Evolutionary conservation across 2,888 invertebrate genomes (phyloP).

Genomic region (Tipula lateralis): DNA sequence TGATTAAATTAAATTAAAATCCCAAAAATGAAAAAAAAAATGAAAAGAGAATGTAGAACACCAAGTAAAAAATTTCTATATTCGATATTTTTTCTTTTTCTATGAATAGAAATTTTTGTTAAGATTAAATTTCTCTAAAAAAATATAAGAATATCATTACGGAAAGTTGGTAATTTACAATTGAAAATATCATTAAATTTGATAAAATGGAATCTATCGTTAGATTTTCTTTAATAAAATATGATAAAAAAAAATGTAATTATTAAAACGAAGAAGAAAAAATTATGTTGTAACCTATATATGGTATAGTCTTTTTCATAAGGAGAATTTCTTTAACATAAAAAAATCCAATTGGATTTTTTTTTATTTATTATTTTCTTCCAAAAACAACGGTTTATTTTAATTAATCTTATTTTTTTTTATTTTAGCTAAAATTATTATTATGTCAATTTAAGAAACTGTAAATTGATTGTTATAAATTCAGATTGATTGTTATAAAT

Average conservation of each 20-base stretch:
- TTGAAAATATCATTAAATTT: neutral
- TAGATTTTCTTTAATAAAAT: neutral
- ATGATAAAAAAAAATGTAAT: neutral
- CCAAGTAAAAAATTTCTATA: slow-evolving; percentile 1
- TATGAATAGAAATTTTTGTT: slow-evolving; percentile 25
- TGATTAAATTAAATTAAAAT: neutral
- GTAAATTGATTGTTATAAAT: neutral
- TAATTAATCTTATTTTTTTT: neutral
- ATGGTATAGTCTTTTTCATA: slow-evolving; percentile 32
- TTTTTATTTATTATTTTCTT: neutral
- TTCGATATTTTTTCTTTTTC: slow-evolving; percentile 21
- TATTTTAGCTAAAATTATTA: neutral
- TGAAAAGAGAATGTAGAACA: slow-evolving; percentile 15
- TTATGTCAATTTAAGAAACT: slow-evolving; percentile 29
- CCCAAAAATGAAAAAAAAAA: neutral
- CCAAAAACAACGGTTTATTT: slow-evolving; percentile 28
- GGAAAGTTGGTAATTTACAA: neutral
- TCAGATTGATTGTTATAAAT: neutral
- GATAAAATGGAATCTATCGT: neutral
- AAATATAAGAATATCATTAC: neutral
- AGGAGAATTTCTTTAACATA: neutral
- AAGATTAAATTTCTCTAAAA: slow-evolving; percentile 1
- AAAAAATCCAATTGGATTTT: neutral
- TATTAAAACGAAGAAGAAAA: neutral
- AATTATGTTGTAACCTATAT: slow-evolving; percentile 32